Percentiles rank a stretch among this genome's conserved stretches.
phyloP scores from a whole-genome alignment of 92 coral and sea anemone species.

The Phenganax subtilis region DNA sequence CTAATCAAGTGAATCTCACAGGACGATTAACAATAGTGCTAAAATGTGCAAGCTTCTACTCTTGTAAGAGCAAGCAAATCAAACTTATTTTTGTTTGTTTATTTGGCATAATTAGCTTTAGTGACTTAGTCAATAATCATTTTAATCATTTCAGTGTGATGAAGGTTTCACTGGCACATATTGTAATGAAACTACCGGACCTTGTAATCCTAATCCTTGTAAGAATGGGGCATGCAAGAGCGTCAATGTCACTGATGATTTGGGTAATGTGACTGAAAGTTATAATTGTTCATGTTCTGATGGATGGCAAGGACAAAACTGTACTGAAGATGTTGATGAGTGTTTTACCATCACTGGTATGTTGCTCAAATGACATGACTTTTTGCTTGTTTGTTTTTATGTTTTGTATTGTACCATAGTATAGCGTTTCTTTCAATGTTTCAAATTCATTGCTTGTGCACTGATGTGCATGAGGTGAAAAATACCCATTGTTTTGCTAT shows the following conservation, averaged over 20 bases:
- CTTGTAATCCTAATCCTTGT: slow-evolving; percentile 36
- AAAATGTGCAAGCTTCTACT: no score
- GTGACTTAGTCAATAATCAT: not conserved
- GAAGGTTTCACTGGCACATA: slow-evolving; percentile 17
- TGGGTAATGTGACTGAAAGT: not conserved
- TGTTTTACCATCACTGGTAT: slow-evolving; percentile 34
- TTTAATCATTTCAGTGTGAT: slow-evolving; percentile 11
- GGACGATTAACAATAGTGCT: no score
- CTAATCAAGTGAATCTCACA: no score
- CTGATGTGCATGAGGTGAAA: no score
- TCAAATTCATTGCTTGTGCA: no score
- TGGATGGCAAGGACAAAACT: slow-evolving; percentile 65
- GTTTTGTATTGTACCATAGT: not conserved
- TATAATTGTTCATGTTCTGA: slow-evolving; percentile 59
- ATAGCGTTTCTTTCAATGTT: not conserved
- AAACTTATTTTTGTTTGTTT: not conserved
- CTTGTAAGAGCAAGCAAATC: no score
- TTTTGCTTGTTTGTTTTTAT: not conserved
- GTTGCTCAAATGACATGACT: not conserved
- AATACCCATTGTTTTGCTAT: no score
- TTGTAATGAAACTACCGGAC: slow-evolving; percentile 23
- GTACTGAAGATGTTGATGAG: slow-evolving; percentile 77
- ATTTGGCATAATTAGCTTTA: not conserved
- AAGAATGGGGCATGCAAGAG: slow-evolving; percentile 42
- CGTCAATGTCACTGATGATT: slow-evolving; percentile 30